Evolutionary conservation across 53 echinoderm and acorn worm species (phyloP), one percentile per base, ranked within the genome.

Genomic region (Paelopatides confundens): DNA sequence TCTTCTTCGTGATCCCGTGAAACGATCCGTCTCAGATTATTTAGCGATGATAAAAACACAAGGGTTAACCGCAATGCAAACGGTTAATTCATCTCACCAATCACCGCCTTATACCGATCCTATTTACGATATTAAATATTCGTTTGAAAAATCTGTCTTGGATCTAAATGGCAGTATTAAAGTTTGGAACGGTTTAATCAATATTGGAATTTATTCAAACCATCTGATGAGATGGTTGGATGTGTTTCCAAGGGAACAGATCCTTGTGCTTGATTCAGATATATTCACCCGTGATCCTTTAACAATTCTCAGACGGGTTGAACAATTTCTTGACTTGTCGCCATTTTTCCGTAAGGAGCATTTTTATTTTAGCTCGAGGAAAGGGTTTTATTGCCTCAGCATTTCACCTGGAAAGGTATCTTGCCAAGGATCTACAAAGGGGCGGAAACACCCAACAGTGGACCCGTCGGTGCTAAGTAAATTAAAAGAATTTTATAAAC

Each of bases 11-110:
- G 63, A 76, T 28, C 87, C 87, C 4, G 74, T 87, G 18, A 87
- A 74, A 39, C 49, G 87, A 34, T 71, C 87, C 3, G 76, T 87
- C 7, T 87, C 87, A 2, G 87, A 87, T 31, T 87, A 74, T 23
- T 23, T 74, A 54, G 71, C 71, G 28, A 63, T 87, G 21, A 51
- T 10, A 35, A 35, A 76, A 12, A 71, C 76, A 23, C 36, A 83
- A 46, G 84, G 84, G 34, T 37, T 64, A 26, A 36, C 84, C 10
- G 18, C 39, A 26, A 21, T 26, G 28, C n/a, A 43, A 17, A 34
- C 63, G 15, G 65, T 27, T 2, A 63, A 64, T 36, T 24, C 3
- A 6, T 62, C 36, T n/a, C 9, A 37, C 18, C 84, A 63, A 24
- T 21, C 26, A 38, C 65, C 84, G 65, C 84, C 84, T 40, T 83